phyloP scores from a whole-genome alignment of 2,797 vertebrate genomes.

The Hippocampus kuda region DNA sequence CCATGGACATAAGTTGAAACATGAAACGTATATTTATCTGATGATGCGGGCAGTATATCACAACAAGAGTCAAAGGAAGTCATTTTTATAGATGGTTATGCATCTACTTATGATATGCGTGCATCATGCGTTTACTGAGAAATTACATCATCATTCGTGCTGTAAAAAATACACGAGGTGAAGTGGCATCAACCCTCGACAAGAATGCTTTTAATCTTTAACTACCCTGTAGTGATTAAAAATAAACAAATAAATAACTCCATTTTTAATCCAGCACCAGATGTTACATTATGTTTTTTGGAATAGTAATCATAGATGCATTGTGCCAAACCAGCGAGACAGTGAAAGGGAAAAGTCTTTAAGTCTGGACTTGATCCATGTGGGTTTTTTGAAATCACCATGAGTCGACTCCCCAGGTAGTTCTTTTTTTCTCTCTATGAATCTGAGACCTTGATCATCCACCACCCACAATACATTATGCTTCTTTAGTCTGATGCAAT shows the following conservation, averaged over 20 bases:
- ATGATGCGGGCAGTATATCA: too few species aligned
- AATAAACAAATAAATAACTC: slow-evolving; percentile 4
- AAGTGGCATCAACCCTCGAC: background rate
- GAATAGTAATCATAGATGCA: slow-evolving; percentile 8
- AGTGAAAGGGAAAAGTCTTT: background rate
- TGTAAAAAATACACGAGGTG: background rate
- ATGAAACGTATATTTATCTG: background rate
- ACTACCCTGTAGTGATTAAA: background rate
- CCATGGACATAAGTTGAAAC: background rate
- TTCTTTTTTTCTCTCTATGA: slow-evolving; percentile 3
- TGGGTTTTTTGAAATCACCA: background rate
- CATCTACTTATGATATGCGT: background rate
- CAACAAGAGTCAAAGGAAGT: background rate
- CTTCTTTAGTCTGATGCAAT: slow-evolving; percentile 15
- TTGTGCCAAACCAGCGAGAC: background rate
- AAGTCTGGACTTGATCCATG: background rate
- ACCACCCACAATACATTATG: slow-evolving; percentile 8
- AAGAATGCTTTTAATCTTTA: background rate
- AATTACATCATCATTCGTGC: background rate
- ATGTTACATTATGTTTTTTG: slow-evolving; percentile 17
- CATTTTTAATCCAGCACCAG: slow-evolving; percentile 6
- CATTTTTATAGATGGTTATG: background rate
- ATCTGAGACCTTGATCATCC: slow-evolving; percentile 7
- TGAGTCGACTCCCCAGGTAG: background rate
- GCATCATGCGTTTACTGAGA: background rate